Evolutionary conservation across 2,888 invertebrate species (phyloP).

Genomic region (Tholera decimalis): DNA sequence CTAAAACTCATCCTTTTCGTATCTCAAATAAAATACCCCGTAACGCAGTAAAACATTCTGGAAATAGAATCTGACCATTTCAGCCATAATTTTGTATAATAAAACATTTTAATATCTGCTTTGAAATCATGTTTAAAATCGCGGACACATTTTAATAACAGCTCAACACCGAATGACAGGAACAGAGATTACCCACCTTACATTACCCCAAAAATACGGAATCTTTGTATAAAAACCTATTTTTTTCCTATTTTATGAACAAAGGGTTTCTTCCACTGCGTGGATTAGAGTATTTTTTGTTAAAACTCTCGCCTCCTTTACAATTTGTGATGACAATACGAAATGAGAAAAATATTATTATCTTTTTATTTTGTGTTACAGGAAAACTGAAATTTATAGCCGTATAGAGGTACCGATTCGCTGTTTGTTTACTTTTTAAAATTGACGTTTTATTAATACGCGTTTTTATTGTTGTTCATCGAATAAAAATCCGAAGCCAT

Average conservation of each 20-base stretch:
- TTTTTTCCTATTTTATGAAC: constrained; percentile 57
- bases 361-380: constrained; percentile 46
- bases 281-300: constrained; percentile 63
- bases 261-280: constrained; percentile 60
- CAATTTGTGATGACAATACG: constrained; percentile 61
- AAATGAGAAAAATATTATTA: constrained; percentile 60
- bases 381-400: constrained; percentile 26
- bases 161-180: too few relatives aligned
- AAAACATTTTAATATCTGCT: too few relatives aligned
- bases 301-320: constrained; percentile 56
- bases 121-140: too few relatives aligned
- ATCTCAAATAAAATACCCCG: too few relatives aligned
- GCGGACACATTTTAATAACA: too few relatives aligned
- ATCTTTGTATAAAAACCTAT: constrained; percentile 56
- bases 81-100: too few relatives aligned
- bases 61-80: background rate
- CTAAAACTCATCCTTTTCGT: too few relatives aligned
- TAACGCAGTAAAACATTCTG: too few relatives aligned
- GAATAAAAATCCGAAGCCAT: too few relatives aligned
- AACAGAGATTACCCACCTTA: too few relatives aligned
- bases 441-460: too few relatives aligned
- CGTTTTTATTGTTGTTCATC: too few relatives aligned
- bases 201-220: constrained; percentile 60
- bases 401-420: background rate
- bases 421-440: constrained; percentile 7